Base-by-base conservation (phyloP, 53 echinoderm and acorn worm genomes). In the Echinarachnius parma region DNA sequence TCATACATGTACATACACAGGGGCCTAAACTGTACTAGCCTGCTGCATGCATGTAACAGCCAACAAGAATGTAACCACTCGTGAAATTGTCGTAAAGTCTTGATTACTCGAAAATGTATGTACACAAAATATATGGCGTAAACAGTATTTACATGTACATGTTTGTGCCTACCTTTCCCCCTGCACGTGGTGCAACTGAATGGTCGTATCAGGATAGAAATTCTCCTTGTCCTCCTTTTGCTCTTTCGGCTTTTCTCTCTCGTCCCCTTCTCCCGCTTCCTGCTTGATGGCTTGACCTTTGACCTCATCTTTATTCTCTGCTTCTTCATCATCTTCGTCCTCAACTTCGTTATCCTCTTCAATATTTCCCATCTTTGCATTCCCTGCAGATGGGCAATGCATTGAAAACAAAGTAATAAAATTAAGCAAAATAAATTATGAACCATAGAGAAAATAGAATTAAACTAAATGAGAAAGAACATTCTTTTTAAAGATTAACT, bases 121-220 rank as follows among this genome's bases (percentile, higher is more conserved):
- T n/a, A n/a, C n/a, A n/a, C n/a, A n/a, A n/a, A n/a, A n/a, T n/a
- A n/a, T n/a, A n/a, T n/a, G n/a, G n/a, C n/a, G n/a, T n/a, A n/a
- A n/a, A 45, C n/a, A 2, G 57, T 25, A 15, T 14, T 1, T 56
- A 27, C 11, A 4, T 28, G n/a, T 53, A 28, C 14, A 56, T 8
- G 30, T 16, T 56, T 21, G 1, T 5, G 21, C 29, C 78, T 78
- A 93, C 94, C 81, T 89, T 14, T 86, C 86, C 32, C 87, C 90
- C 57, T 84, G 83, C 21, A 94, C 75, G 68, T 90, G 95, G 55
- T 81, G 90, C 4, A 94, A 39, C 49, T 83, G 83, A 34, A 94
- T 94, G 7, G 87, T 72, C 35, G 90, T 94, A 52, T 94, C 95
- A 20, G 95, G 95, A 60, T 81, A 90, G 20, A 70, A 56, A 31